Conservation (phyloP, 2,888 invertebrate species). For the Mythimna pallens region DNA sequence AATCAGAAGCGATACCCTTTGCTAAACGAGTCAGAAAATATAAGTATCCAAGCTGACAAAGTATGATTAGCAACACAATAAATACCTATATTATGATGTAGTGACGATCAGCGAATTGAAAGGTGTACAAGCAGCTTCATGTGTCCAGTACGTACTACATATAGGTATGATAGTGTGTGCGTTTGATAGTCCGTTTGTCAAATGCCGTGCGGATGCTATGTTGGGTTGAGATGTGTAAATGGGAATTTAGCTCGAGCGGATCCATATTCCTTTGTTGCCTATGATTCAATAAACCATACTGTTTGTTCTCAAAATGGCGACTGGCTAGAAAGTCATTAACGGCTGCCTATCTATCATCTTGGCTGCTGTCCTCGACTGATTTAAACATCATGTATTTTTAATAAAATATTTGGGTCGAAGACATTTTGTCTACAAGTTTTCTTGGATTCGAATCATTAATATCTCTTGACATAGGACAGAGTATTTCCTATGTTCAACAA, state of each 20-base stretch:
- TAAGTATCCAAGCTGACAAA: not conserved
- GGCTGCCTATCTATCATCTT: slow-evolving; percentile 14
- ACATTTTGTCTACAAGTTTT: slow-evolving; percentile 43
- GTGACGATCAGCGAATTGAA: not conserved
- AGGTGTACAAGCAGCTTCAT: not conserved
- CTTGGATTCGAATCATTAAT: slow-evolving; percentile 37
- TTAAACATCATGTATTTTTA: slow-evolving; percentile 18
- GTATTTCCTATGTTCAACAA: slow-evolving; percentile 41
- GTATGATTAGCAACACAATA: not conserved
- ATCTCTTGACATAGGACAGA: slow-evolving; percentile 33
- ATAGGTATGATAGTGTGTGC: not conserved
- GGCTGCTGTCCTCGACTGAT: slow-evolving; percentile 22
- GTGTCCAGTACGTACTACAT: not conserved
- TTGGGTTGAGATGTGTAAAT: slow-evolving; percentile 17
- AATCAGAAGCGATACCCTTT: no score
- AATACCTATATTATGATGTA: not conserved
- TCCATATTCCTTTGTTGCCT: slow-evolving; percentile 34
- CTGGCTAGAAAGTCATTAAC: slow-evolving; percentile 44
- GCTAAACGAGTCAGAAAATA: not conserved
- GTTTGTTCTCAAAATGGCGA: slow-evolving; percentile 12
- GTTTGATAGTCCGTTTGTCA: slow-evolving; percentile 33
- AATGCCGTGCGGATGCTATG: slow-evolving; percentile 47
- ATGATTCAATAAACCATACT: slow-evolving; percentile 31
- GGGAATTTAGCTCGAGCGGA: slow-evolving; percentile 19
- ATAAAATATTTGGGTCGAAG: slow-evolving; percentile 42